A percentile compares a stretch with the other conserved stretches of the same genome.
Conservation (phyloP, 2,888 invertebrate genomes). For the Dendrolimus pini region DNA sequence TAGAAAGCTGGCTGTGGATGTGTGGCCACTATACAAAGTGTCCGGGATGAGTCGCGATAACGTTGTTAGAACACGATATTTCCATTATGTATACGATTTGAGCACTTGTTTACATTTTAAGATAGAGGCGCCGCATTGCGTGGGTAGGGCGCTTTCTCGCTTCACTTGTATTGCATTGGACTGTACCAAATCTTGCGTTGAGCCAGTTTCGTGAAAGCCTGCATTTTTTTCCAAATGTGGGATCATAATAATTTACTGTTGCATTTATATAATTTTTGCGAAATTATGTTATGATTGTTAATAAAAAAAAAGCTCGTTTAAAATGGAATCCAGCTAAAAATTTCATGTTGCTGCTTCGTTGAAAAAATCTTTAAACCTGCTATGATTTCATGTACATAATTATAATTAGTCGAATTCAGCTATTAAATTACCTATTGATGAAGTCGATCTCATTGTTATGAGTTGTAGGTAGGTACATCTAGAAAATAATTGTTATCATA, state of each 20-base stretch:
- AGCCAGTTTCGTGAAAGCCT: conserved; percentile 24
- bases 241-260: too few species aligned
- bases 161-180: conserved; percentile 32
- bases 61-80: conserved; percentile 76
- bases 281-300: too few species aligned
- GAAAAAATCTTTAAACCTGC: too few species aligned
- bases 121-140: conserved; percentile 50
- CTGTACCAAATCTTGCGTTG: conserved; percentile 41
- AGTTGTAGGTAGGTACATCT: conserved; percentile 54
- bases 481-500: conserved; percentile 71
- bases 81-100: conserved; percentile 77
- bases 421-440: too few species aligned
- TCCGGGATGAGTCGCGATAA: conserved; percentile 74
- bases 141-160: conserved; percentile 42
- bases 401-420: too few species aligned
- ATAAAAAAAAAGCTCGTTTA: too few species aligned
- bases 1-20: conserved; percentile 47
- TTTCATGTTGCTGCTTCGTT: too few species aligned
- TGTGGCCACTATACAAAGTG: conserved; percentile 73
- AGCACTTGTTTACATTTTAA: conserved; percentile 73
- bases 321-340: too few species aligned
- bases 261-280: too few species aligned
- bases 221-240: too few species aligned
- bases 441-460: conserved; percentile 74
- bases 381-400: too few species aligned